A percentile compares a stretch with the other conserved stretches of the same genome.
Conservation (phyloP, 2,113 vertebrate species). For the Antechinus stuartii region DNA sequence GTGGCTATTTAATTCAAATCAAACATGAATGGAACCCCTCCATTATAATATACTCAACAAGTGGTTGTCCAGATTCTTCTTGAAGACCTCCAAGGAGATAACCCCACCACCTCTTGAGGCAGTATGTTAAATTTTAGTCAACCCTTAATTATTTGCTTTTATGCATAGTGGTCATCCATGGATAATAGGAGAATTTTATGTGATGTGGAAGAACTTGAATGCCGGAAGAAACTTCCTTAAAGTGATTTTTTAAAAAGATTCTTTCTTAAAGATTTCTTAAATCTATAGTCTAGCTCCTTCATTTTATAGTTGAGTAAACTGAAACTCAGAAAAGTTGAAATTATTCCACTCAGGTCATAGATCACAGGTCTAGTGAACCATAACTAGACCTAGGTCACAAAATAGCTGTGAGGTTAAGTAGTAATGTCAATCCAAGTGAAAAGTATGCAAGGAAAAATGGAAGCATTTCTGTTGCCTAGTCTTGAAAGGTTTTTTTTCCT, state of each 20-base stretch:
- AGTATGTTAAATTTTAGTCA: neutral
- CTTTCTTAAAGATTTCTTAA: too few relatives aligned
- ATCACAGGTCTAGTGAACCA: conserved; percentile 1
- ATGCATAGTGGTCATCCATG: neutral
- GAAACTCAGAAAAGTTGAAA: neutral
- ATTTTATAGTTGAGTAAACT: conserved; percentile 16
- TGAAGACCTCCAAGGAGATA: neutral
- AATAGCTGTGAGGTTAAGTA: neutral
- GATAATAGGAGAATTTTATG: neutral
- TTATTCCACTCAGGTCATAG: neutral
- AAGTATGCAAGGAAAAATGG: neutral
- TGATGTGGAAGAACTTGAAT: neutral
- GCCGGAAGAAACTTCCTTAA: neutral
- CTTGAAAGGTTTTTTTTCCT: too few relatives aligned
- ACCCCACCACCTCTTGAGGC: neutral
- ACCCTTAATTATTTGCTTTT: neutral
- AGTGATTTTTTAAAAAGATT: too few relatives aligned
- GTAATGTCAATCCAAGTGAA: neutral
- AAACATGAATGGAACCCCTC: neutral
- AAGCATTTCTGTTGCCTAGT: neutral
- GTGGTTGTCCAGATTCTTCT: neutral
- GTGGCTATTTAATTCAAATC: neutral
- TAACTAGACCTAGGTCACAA: neutral
- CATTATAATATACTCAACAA: neutral
- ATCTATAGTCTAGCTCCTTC: neutral